A percentile compares a stretch with the other conserved stretches of the same genome.
phyloP scores from a whole-genome alignment of 2,888 invertebrate genomes.

The Cremastinae sp. region DNA sequence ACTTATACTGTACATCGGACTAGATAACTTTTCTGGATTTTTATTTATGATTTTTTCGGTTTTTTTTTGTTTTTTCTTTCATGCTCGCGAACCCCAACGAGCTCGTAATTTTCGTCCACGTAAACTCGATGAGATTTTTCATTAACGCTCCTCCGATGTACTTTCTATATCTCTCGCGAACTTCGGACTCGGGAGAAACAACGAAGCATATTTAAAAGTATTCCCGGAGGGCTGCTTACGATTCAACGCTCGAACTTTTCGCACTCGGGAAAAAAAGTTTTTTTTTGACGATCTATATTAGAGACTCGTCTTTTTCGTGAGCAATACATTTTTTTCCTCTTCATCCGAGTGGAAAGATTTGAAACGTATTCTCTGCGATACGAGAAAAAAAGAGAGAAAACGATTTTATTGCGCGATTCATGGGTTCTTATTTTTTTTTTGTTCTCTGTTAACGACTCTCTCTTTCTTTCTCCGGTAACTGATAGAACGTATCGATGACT shows the following conservation, averaged over 20 bases:
- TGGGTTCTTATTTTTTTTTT: constrained; percentile 7
- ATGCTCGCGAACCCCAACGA: constrained; percentile 2
- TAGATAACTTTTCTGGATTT: constrained; percentile 14
- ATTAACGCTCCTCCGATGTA: constrained; percentile 17
- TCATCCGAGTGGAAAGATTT: not conserved
- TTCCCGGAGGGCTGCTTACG: constrained; percentile 1
- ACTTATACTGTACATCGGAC: constrained; percentile 31
- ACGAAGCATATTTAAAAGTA: not conserved
- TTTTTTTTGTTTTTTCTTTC: not conserved
- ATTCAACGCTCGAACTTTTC: no score
- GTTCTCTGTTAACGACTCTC: not conserved
- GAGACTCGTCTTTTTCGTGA: no score
- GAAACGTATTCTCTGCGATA: not conserved
- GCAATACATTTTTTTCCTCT: no score
- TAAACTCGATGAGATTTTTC: constrained; percentile 42
- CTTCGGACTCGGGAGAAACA: no score
- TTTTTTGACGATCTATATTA: no score
- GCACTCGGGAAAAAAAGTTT: no score
- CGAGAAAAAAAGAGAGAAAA: not conserved
- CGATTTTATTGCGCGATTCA: constrained; percentile 39
- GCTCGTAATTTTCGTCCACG: constrained; percentile 53
- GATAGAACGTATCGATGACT: constrained; percentile 53
- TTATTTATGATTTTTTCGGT: no score
- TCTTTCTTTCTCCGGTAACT: constrained; percentile 23
- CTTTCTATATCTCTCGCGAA: not conserved